These are phyloP conservation scores for Crocidura indochinensis DNA, from an alignment of 2,797 vertebrate genomes.

Conservation along the genomic window DNA sequence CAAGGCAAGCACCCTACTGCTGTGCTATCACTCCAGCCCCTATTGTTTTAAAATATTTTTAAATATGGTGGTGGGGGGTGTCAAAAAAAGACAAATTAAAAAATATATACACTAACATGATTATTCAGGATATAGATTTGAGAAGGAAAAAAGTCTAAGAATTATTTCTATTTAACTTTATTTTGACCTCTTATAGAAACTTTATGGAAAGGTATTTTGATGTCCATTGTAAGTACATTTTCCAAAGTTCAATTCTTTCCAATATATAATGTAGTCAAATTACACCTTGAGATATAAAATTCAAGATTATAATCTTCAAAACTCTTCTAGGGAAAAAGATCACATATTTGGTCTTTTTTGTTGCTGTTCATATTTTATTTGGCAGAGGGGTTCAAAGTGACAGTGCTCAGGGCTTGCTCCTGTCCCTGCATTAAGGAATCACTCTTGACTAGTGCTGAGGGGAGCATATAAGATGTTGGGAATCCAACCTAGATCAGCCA, in stretches of 20 bases:
- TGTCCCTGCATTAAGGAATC: no score
- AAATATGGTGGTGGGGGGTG: no score
- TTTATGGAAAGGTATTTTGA: background rate
- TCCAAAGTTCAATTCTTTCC: background rate
- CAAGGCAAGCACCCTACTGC: no score
- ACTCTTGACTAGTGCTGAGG: no score
- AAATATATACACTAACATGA: background rate
- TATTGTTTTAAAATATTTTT: no score
- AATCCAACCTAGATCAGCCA: no score
- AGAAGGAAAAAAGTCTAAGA: background rate
- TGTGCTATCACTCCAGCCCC: no score
- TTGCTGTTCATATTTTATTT: no score
- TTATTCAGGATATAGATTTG: background rate
- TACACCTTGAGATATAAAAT: background rate
- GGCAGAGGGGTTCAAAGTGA: no score
- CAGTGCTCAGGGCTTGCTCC: no score
- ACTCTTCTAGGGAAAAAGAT: background rate
- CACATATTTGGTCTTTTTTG: no score
- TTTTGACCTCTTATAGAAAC: constrained; percentile 1
- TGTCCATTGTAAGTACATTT: background rate
- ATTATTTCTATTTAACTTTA: constrained; percentile 44
- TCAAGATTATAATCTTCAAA: background rate
- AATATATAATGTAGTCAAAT: background rate
- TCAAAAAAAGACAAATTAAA: constrained; percentile 23
- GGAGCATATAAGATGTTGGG: no score